Evolutionary conservation across 2,113 vertebrate genomes (phyloP), one percentile per base, ranked within the genome.

Genomic region (Arizona elegans): DNA sequence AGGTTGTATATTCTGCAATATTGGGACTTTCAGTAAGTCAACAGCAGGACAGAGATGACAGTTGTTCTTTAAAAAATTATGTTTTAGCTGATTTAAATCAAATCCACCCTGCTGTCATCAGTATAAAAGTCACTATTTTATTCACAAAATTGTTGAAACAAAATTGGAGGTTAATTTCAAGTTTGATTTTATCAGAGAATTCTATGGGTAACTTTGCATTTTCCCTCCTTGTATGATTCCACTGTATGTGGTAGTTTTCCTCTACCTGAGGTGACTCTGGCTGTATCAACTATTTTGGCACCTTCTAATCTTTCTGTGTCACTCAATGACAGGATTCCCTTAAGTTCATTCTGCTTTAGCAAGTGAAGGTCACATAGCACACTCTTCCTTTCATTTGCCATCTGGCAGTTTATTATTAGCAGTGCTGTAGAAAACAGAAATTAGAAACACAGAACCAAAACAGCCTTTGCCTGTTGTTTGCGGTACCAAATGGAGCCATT

Each of bases 381-480:
- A 13, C 89, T 52, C 87, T 92, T 93, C 70, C 93, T 62, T 87
- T 89, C 81, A 58, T 33, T 93, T 65, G 52, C 92, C 90, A 85
- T 86, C 91, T 92, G 92, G 43, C 88, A 86, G 88, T 93, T 95
- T 92, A 55, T 94, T 96, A 87, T 92, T 92, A 95, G 94, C 92
- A 89, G 10, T 52, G 43, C n/a, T 88, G 26, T 86, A 91, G 92
- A 94, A 95, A 94, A 86, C 88, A 93, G 93, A 90, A 93, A 65
- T 81, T 26, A 88, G 95, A 90, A 91, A 93, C 93, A 26, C 58
- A 93, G 87, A 81, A 94, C 88, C 88, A 86, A 91, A 93, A 86
- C 24, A 29, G 38, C 86, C 9, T 43, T 10, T 87, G 89, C 89
- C 86, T 62, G 89, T 93, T 93, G 75, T 90, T 89, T 87, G 81